Conservation (phyloP, 2,113 vertebrate genomes). For the Pseudonaja textilis region DNA sequence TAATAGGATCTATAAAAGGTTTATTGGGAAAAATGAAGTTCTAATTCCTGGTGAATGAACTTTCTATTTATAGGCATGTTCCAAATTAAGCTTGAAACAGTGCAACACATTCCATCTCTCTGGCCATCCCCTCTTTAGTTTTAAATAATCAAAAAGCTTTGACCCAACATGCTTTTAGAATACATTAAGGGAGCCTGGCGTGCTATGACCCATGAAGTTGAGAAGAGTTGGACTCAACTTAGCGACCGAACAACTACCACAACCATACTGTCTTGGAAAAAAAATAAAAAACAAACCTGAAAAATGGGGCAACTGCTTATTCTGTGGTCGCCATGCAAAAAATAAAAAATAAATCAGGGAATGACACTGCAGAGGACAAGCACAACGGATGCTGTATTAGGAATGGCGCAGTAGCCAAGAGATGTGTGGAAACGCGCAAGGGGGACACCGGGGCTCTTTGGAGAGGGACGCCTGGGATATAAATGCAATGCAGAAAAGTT, state of each 20-base stretch:
- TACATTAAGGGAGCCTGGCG: neutral
- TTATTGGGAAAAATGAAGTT: neutral
- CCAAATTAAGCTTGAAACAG: neutral
- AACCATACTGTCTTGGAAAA: neutral
- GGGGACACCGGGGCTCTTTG: neutral
- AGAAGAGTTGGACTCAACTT: neutral
- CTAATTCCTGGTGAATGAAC: neutral
- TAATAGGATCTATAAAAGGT: neutral
- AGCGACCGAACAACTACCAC: neutral
- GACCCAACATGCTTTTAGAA: neutral
- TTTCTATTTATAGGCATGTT: neutral
- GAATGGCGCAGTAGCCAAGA: neutral
- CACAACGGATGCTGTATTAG: neutral
- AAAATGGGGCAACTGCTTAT: neutral
- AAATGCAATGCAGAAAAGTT: neutral
- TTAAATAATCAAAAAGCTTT: neutral
- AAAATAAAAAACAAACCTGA: neutral
- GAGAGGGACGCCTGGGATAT: neutral
- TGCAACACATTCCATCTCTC: neutral
- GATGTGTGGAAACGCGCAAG: neutral
- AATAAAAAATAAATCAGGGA: neutral
- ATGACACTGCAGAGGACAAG: neutral
- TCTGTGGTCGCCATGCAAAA: neutral
- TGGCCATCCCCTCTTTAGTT: neutral
- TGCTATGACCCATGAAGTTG: neutral